Base-by-base conservation (phyloP, 2,888 invertebrate species). In the Endomychus coccineus region DNA sequence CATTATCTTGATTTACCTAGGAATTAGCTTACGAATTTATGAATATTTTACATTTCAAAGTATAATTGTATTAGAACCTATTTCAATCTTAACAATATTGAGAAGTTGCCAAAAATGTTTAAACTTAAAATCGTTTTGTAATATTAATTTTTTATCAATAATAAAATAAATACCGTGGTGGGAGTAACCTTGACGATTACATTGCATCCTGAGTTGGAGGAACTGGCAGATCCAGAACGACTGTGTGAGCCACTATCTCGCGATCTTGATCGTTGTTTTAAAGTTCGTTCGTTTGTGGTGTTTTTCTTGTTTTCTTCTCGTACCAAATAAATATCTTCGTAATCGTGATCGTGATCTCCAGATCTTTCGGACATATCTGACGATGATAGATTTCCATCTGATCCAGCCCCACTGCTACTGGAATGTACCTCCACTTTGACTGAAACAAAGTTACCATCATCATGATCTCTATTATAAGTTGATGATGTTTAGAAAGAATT, bases 401-500 rank as follows among this genome's bases (percentile, higher is more conserved):
- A 76, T 44, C 74, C 76, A 11, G 77, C 75, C 34, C 76, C 77
- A 48, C 75, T 75, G 46, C 75, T 77, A 40, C 76, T 76, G n/a
- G 81, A 82, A 69, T 89, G 88, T 32, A 88, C 80, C 67, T 88
- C 88, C 27, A 86, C 88, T 75, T 87, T 86, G 49, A 88, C 87
- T 83, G 71, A 9, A 59, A 61, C 12, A 34, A 39, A 16, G n/a
- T n/a, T n/a, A n/a, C n/a, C n/a, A n/a, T n/a, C n/a, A n/a, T n/a
- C n/a, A n/a, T n/a, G n/a, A n/a, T n/a, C n/a, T n/a, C n/a, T n/a
- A n/a, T n/a, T n/a, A n/a, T n/a, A n/a, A n/a, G n/a, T n/a, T n/a
- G n/a, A n/a, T n/a, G n/a, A n/a, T n/a, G n/a, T n/a, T n/a, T n/a
- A n/a, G n/a, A n/a, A n/a, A n/a, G n/a, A n/a, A n/a, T n/a, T n/a